Evolutionary conservation across 2,888 invertebrate genomes (phyloP), one percentile per base, ranked within the genome.

Genomic region (Biston betularia): DNA sequence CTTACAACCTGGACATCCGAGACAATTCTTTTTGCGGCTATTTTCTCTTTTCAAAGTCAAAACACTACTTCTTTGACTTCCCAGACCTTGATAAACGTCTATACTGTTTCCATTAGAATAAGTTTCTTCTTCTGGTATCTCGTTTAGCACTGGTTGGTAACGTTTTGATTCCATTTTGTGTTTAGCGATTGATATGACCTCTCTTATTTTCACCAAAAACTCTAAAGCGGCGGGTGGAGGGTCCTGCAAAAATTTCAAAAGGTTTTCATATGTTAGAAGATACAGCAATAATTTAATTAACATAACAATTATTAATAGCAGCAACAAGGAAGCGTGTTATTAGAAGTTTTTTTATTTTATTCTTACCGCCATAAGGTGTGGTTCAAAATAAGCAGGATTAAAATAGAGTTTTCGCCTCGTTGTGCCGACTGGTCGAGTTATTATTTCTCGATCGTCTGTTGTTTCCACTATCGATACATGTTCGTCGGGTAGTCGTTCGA

Each of bases 361-460:
- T 57, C 95, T 94, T 93, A 97, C 97, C 92, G 96, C 94, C 84
- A 98, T 94, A 54, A 98, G 86, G 75, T 98, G 97, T 35, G 97
- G 97, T 84, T 98, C 98, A 81, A 98, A 98, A 84, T 98, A 98
- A 8, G 98, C 98, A 0, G 98, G 98, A 86, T 98, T 98, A 81
- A 98, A 98, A 83, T 97, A 98, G 3, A 98, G 92, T 81, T 98
- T 97, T 73, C 96, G 95, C 61, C 97, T 94, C 0, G 96, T 96
- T 35, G 95, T 96, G 11, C 97, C 97, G 69, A 95, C 95, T 11
- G 95, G 95, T 76, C 95, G 92, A 10, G 96, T 92, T 74, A 97
- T 96, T 73, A 97, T 96, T 73, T 96, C 94, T 67, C 95, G 92
- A 57, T 96, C 96, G 70, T 97, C 96, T 71, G 96, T 94, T 6